Evolutionary conservation across 1,140 invertebrate genomes (phyloP), one percentile per base, ranked within the genome.

Genomic region (Hylyphantes graminicola): DNA sequence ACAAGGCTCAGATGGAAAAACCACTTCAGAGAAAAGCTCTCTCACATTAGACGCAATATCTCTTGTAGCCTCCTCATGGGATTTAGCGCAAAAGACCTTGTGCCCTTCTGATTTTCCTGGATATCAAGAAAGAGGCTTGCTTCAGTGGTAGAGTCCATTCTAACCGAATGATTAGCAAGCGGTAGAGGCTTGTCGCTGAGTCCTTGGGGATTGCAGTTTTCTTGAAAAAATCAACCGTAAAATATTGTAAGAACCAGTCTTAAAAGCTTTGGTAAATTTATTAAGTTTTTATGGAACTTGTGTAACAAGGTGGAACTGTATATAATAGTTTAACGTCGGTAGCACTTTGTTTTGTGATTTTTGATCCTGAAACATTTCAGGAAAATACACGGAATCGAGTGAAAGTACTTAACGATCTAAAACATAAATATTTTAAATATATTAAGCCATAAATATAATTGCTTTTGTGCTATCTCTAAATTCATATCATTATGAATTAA

Each of bases 21-120:
- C 72, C 72, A 74, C 72, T 74, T 74, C 70, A 54, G 53, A 74
- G 57, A 53, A 74, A 74, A 74, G 54, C 72, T 57, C 54, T 74
- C 19, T 55, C 54, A 55, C 72, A 74, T 74, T 74, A 74, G 57
- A 74, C 54, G n/a, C 54, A 21, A 53, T 35, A 59, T 74, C 54
- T 55, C 19, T 12, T 21, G 53, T 21, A n/a, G 15, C 17, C 57
- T 53, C 10, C 15, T 2, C 1, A 55, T 17, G 72, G 54, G 57
- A 57, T 74, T 35, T 35, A 1, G 35, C 54, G 11, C 17, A 57
- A 74, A 74, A 74, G 72, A 74, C 51, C 54, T 74, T 13, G 53
- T 74, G 17, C 17, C 57, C 72, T 59, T 57, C 68, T 12, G 13
- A 59, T 74, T 74, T 74, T 74, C 57, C 51, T 8, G 54, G 72